Percentiles rank a stretch among this genome's conserved stretches.
phyloP scores from a whole-genome alignment of 2,888 invertebrate species.

The Mimumesa dahlbomi region DNA sequence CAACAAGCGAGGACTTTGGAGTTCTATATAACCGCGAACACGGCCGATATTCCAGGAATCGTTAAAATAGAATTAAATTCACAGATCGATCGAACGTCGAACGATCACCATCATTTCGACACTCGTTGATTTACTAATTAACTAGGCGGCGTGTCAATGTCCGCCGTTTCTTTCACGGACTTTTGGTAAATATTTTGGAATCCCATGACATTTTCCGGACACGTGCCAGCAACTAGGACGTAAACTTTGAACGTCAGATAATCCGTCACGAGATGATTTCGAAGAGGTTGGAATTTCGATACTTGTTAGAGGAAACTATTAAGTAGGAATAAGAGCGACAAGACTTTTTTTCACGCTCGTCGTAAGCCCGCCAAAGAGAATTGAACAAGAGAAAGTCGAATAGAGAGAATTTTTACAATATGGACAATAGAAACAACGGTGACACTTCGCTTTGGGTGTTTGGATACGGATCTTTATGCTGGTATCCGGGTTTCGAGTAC shows the following conservation, averaged over 20 bases:
- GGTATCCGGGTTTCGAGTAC: conserved; percentile 96
- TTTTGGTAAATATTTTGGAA: neutral
- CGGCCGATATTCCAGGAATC: too few species aligned
- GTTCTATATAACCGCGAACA: neutral
- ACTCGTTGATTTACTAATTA: neutral
- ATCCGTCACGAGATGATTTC: neutral
- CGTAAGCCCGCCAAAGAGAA: too few species aligned
- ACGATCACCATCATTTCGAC: neutral
- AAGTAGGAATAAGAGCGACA: too few species aligned
- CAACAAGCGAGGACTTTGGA: neutral
- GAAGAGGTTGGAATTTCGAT: too few species aligned
- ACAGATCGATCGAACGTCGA: neutral
- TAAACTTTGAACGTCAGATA: neutral
- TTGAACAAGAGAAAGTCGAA: neutral
- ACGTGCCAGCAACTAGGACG: neutral
- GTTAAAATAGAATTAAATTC: too few species aligned
- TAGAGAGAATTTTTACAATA: too few species aligned
- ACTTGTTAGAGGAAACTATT: too few species aligned
- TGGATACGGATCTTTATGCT: conserved; percentile 97
- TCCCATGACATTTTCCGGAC: neutral
- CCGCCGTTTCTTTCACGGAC: neutral
- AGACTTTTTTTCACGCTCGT: too few species aligned
- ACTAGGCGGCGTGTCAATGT: neutral
- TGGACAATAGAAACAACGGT: conserved; percentile 29
- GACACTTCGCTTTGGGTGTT: conserved; percentile 89